These are phyloP conservation scores for Ochotona princeps DNA, from an alignment of 2,113 vertebrate species.

Conservation along the genomic window DNA sequence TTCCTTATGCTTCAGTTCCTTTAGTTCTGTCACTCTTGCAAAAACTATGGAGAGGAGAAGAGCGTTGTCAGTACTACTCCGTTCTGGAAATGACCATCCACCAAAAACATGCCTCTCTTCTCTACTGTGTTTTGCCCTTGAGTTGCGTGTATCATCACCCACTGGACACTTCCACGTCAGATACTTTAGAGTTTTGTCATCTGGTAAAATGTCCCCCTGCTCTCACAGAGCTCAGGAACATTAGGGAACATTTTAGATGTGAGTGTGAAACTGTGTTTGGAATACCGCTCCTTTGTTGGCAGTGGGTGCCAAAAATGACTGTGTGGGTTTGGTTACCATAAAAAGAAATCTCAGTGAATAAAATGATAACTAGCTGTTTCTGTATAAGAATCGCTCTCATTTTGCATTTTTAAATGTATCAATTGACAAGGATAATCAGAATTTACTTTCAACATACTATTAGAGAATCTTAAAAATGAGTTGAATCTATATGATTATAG, in stretches of 20 bases:
- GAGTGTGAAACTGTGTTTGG: slow-evolving; percentile 47
- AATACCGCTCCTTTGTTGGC: slow-evolving; percentile 57
- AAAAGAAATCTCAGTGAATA: slow-evolving; percentile 70
- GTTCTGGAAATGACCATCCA: neutral
- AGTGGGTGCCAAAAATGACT: slow-evolving; percentile 47
- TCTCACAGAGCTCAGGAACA: neutral
- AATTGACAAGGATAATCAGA: slow-evolving; percentile 14
- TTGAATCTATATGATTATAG: neutral
- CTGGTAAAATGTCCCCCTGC: neutral
- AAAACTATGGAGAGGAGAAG: neutral
- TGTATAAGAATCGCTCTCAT: slow-evolving; percentile 27
- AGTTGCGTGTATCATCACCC: neutral
- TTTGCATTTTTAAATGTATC: slow-evolving; percentile 47
- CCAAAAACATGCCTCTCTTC: neutral
- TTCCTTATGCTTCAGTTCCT: slow-evolving; percentile 3
- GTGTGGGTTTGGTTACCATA: slow-evolving; percentile 57
- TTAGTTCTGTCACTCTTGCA: neutral
- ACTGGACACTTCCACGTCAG: neutral
- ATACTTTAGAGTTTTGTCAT: neutral
- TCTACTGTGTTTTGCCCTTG: neutral
- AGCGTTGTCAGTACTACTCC: neutral
- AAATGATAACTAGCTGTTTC: slow-evolving; percentile 46
- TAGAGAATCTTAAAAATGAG: slow-evolving; percentile 38
- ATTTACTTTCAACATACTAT: slow-evolving; percentile 20
- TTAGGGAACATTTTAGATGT: neutral